phyloP scores from a whole-genome alignment of 2,113 vertebrate species.

The Felis catus region F.catus_Fca126_mat1.0 CM031411.1:97779001-97779500 shows the following conservation, averaged over 20 bases:
- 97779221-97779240: conserved; percentile 53
- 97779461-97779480: conserved; percentile 44
- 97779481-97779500: conserved; percentile 7
- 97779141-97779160: conserved; percentile 33
- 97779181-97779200: conserved; percentile 30
- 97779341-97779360: background rate
- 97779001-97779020: conserved; percentile 30
- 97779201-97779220: conserved; percentile 37
- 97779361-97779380: background rate
- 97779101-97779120: conserved; percentile 17
- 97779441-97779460: conserved; percentile 47
- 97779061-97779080: conserved; percentile 39
- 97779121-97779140: background rate
- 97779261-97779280: conserved; percentile 46
- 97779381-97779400: conserved; percentile 54
- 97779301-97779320: conserved; percentile 21
- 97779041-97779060: conserved; percentile 35
- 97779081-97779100: background rate
- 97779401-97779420: conserved; percentile 45
- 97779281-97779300: conserved; percentile 51
- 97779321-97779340: conserved; percentile 50
- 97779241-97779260: conserved; percentile 40
- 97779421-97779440: conserved; percentile 46
- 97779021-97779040: conserved; percentile 50
- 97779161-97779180: conserved; percentile 24